Conservation (phyloP, 2,888 invertebrate genomes). For the Hirtodrosophila cameraria region DNA sequence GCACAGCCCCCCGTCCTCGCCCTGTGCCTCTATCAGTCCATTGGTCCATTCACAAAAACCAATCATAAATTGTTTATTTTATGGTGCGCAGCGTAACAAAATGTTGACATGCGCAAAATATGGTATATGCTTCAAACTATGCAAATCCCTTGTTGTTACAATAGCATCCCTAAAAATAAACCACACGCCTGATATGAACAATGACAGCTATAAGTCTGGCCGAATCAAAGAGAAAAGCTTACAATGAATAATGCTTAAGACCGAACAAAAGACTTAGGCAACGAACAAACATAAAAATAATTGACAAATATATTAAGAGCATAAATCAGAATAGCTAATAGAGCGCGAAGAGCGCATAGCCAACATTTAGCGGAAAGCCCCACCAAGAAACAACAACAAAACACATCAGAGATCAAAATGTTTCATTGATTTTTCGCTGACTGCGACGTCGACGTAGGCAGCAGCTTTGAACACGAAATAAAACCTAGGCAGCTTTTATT, state of each 20-base stretch:
- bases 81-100: constrained; percentile 60
- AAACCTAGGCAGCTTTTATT: constrained; percentile 73
- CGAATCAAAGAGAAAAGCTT: constrained; percentile 37
- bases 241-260: constrained; percentile 45
- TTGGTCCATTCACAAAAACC: constrained; percentile 33
- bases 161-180: constrained; percentile 56
- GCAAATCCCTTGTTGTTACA: constrained; percentile 52
- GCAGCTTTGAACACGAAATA: constrained; percentile 34
- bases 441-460: constrained; percentile 32
- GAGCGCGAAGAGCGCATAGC: constrained; percentile 69
- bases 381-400: constrained; percentile 29
- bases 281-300: constrained; percentile 70
- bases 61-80: constrained; percentile 64
- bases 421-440: constrained; percentile 74
- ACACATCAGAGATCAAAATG: constrained; percentile 52
- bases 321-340: constrained; percentile 75
- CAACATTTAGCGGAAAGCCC: constrained; percentile 38
- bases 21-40: too few relatives aligned
- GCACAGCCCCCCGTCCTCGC: too few relatives aligned
- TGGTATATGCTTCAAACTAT: constrained; percentile 32
- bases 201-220: constrained; percentile 36
- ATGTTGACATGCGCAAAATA: constrained; percentile 57
- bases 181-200: constrained; percentile 32
- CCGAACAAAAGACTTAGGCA: constrained; percentile 64
- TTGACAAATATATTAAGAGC: constrained; percentile 79